Conservation (phyloP, 2,113 vertebrate genomes). For the Neomonachus schauinslandi region DNA sequence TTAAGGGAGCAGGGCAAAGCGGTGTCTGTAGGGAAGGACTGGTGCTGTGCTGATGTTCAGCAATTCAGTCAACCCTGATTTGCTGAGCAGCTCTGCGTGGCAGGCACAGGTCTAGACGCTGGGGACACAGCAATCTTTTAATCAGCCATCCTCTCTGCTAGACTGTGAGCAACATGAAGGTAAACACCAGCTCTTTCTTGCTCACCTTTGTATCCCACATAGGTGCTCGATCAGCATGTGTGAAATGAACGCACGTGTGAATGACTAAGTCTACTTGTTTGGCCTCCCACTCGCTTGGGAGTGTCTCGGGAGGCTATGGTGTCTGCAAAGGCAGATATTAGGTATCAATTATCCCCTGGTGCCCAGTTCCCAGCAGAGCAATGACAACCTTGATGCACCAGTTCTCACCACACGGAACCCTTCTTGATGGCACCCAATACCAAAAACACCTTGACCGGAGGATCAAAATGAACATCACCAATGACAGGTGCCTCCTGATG, state of each 20-base stretch:
- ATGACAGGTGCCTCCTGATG: not conserved
- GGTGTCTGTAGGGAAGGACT: not conserved
- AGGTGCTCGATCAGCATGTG: not conserved
- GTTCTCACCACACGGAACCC: not conserved
- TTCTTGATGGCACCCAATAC: not conserved
- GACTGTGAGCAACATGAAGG: not conserved
- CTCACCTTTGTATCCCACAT: not conserved
- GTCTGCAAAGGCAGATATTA: not conserved
- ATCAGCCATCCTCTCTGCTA: not conserved
- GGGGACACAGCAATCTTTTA: accelerated
- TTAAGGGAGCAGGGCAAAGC: not conserved
- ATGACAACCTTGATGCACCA: not conserved
- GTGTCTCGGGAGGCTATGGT: not conserved
- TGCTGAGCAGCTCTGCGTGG: not conserved
- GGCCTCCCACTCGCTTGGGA: not conserved
- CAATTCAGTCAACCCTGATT: not conserved
- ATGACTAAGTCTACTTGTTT: not conserved
- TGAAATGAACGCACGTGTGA: not conserved
- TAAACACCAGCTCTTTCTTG: not conserved
- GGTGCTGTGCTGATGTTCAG: not conserved
- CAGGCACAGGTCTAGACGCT: not conserved
- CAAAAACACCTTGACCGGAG: not conserved
- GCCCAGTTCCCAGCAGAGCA: not conserved
- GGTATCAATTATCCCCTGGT: not conserved
- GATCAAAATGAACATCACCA: not conserved